Evolutionary conservation across 2,797 vertebrate species (phyloP).

Genomic region (Sebastes minor): DNA sequence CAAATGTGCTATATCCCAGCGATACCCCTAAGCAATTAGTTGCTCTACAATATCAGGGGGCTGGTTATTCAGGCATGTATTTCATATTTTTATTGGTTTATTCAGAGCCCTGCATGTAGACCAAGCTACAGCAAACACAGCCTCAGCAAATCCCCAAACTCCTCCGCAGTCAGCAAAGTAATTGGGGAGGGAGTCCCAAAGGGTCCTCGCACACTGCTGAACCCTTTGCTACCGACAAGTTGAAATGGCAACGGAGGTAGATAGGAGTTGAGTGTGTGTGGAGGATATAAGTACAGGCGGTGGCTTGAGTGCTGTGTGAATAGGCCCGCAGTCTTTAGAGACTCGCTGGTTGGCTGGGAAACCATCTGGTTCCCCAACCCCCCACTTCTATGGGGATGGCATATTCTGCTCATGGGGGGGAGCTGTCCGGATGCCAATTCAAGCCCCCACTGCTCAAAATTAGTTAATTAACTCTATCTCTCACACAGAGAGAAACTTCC

Average conservation of each 20-base stretch:
- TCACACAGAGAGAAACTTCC: constrained; percentile 55
- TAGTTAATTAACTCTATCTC: constrained; percentile 76
- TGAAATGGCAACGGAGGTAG: constrained; percentile 69
- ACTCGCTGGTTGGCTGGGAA: constrained; percentile 68
- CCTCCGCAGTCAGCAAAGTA: constrained; percentile 75
- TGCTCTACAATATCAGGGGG: constrained; percentile 72
- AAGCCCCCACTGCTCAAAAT: constrained; percentile 64
- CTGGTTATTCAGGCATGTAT: constrained; percentile 74
- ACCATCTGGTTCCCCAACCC: constrained; percentile 73
- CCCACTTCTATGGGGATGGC: constrained; percentile 65
- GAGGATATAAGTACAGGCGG: constrained; percentile 47
- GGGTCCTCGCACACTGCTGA: constrained; percentile 63
- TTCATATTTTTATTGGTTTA: constrained; percentile 78
- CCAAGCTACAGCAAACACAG: constrained; percentile 62
- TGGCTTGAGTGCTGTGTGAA: constrained; percentile 62
- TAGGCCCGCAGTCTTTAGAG: constrained; percentile 57
- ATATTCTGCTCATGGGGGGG: constrained; percentile 43
- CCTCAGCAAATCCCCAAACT: constrained; percentile 70
- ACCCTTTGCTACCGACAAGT: constrained; percentile 60
- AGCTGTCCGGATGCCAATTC: constrained; percentile 58
- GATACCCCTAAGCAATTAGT: constrained; percentile 73
- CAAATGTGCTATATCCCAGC: constrained; percentile 62
- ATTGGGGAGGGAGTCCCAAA: constrained; percentile 80
- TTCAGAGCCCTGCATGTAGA: constrained; percentile 58
- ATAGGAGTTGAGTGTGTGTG: constrained; percentile 41